phyloP scores from a whole-genome alignment of 2,113 vertebrate species.

The Podarcis cretensis region DNA sequence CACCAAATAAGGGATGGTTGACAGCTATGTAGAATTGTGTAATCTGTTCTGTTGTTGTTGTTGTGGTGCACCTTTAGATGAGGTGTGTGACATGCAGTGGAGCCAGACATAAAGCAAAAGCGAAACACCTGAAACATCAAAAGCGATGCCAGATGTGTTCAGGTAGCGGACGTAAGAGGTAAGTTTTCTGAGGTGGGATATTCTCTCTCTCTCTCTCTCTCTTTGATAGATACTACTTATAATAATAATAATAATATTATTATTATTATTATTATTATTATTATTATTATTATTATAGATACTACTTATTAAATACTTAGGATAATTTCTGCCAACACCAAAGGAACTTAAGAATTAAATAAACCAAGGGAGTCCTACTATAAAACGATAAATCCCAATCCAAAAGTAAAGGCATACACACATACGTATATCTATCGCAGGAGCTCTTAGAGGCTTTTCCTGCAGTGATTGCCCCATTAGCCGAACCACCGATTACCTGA shows the following conservation, averaged over 20 bases:
- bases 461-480: neutral
- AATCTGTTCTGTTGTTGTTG: neutral
- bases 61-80: conserved; percentile 10
- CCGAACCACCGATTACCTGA: neutral
- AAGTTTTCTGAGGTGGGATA: neutral
- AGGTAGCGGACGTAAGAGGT: conserved; percentile 57
- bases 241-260: too few species aligned
- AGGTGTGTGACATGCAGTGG: conserved; percentile 48
- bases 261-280: too few species aligned
- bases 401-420: too few species aligned
- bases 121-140: conserved; percentile 25
- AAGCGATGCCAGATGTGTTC: conserved; percentile 54
- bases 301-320: neutral
- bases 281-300: too few species aligned
- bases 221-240: neutral
- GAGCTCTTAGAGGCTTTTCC: neutral
- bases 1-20: too few species aligned
- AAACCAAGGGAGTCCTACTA: neutral
- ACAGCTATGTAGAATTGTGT: too few species aligned
- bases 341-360: neutral
- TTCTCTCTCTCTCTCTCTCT: too few species aligned
- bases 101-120: conserved; percentile 21
- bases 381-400: neutral
- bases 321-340: neutral
- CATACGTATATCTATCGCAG: neutral